Base-by-base conservation (phyloP, 1,140 invertebrate genomes). In the Gryon sp. region DNA sequence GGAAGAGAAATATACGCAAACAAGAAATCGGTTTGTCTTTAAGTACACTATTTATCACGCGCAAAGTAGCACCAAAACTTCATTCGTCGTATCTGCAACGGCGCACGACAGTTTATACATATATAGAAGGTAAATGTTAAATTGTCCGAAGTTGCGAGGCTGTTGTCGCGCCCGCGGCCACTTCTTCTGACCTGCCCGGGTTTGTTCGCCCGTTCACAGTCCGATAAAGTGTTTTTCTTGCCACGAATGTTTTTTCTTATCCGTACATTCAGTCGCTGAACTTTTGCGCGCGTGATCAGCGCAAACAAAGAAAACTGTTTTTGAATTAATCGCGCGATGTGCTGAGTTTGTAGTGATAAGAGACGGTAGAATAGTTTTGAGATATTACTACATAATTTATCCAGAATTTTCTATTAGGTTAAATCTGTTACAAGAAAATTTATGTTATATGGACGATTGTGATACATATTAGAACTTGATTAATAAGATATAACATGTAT, bases 221-320 rank as follows among this genome's bases (percentile, higher is more conserved):
- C 82, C 82, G 86, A 86, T 87, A 86, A 86, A 86, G 78, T 82
- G 81, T 86, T 85, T 87, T 86, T 82, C 83, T 85, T 79, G 41
- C 62, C 38, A 40, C 32, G 2, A 7, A 53, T 26, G 59, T 43
- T 48, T 84, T 79, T 73, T 76, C 46, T 11, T 15, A n/a, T n/a
- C n/a, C n/a, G n/a, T n/a, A n/a, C n/a, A 2, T 12, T 7, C 0
- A 8, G 14, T 28, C 34, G 20, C 24, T 57, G 66, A 81, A 81
- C 76, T 83, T 82, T 55, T 57, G 11, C 32, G 16, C 32, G 2
- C 12, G 1, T 9, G 5, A 36, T 19, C 1, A 36, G 38, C 15
- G 11, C 26, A 26, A 19, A 45, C 26, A 28, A 28, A 28, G 7
- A n/a, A n/a, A 28, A 28, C 26, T 20, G 18, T 43, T 43, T 43